Percentiles rank a stretch among this genome's conserved stretches.
Evolutionary conservation across 2,797 vertebrate genomes (phyloP).

Genomic region (Botia almorhae): DNA sequence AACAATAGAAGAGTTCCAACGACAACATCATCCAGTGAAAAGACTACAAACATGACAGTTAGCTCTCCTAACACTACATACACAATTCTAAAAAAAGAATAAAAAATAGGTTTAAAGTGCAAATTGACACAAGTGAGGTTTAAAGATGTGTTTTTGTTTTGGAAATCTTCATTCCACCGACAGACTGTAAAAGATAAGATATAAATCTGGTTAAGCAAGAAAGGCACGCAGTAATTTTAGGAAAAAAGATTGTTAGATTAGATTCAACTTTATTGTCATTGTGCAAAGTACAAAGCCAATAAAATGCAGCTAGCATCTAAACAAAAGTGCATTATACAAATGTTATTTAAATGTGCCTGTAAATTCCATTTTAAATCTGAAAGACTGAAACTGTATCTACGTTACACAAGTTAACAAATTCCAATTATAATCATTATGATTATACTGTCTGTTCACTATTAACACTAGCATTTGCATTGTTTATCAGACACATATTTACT

Average conservation of each 20-base stretch:
- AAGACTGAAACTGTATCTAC: too few species aligned
- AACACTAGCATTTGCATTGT: not conserved
- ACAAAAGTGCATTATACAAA: too few species aligned
- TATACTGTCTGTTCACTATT: not conserved
- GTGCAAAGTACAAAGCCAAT: too few species aligned
- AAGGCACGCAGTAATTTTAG: not conserved
- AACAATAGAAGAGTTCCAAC: not conserved
- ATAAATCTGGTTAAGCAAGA: not conserved
- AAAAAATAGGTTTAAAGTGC: not conserved
- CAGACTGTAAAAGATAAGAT: not conserved
- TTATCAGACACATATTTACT: not conserved
- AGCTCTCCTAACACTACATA: not conserved
- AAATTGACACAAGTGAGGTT: too few species aligned
- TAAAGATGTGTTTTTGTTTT: too few species aligned
- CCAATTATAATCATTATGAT: not conserved
- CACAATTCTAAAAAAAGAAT: not conserved
- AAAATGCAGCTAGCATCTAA: too few species aligned
- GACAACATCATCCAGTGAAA: slow-evolving; percentile 8
- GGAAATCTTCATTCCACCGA: not conserved
- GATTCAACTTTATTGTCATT: too few species aligned
- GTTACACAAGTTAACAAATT: too few species aligned
- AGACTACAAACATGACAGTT: not conserved
- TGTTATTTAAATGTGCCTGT: not conserved
- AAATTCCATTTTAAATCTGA: not conserved
- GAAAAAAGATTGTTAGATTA: not conserved